Conservation (phyloP, 2,797 vertebrate genomes). For the Smutsia temminckii region DNA sequence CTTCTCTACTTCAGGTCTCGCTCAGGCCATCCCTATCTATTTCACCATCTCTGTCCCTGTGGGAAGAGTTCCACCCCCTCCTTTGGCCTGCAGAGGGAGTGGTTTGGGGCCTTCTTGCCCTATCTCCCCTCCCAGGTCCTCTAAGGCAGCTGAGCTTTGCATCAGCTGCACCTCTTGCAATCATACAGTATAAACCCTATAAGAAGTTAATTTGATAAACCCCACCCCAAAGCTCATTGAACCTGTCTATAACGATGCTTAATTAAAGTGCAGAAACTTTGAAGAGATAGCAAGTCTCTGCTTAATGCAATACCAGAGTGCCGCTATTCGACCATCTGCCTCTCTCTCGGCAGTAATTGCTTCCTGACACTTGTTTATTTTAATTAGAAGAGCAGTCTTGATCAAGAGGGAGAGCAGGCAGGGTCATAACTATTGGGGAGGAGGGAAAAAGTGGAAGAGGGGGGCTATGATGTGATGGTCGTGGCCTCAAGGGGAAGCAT, state of each 20-base stretch:
- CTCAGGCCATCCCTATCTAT: neutral
- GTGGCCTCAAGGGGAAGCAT: neutral
- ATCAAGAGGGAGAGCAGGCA: constrained; percentile 81
- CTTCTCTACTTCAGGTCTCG: neutral
- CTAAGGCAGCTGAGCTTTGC: constrained; percentile 38
- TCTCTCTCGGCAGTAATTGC: constrained; percentile 84
- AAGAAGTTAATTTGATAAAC: constrained; percentile 84
- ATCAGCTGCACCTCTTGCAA: constrained; percentile 70
- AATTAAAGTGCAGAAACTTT: constrained; percentile 88
- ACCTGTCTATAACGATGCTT: constrained; percentile 83
- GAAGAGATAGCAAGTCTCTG: constrained; percentile 85
- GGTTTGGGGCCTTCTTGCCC: constrained; percentile 2
- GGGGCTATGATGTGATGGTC: neutral
- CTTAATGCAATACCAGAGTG: constrained; percentile 84
- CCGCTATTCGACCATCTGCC: constrained; percentile 86
- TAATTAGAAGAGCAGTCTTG: constrained; percentile 86
- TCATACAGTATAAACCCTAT: constrained; percentile 66
- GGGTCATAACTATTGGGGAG: constrained; percentile 73
- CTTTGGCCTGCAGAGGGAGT: neutral
- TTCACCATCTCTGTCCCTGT: neutral
- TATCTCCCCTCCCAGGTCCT: constrained; percentile 37
- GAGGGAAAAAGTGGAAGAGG: constrained; percentile 50
- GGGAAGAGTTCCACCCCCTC: neutral
- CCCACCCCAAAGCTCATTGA: constrained; percentile 81
- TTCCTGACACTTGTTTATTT: constrained; percentile 89